Conservation (phyloP, 2,888 invertebrate genomes). For the Leucophenga maculata region DNA sequence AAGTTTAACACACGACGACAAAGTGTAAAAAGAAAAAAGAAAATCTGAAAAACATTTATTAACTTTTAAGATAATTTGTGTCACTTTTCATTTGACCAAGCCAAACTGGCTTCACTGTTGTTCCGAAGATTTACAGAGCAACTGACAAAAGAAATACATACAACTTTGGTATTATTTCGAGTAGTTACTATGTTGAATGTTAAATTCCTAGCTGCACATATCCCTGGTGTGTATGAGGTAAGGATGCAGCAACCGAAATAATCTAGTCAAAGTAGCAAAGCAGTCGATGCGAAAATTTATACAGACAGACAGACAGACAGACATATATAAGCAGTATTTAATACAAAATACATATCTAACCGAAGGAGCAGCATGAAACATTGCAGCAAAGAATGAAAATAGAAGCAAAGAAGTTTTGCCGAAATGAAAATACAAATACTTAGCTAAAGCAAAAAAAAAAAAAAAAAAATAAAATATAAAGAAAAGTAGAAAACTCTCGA, state of each 20-base stretch:
- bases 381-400: neutral
- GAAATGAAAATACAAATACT: neutral
- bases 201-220: slow-evolving; percentile 18
- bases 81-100: slow-evolving; percentile 19
- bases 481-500: slow-evolving; percentile 35
- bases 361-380: neutral
- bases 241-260: slow-evolving; percentile 39
- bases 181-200: neutral
- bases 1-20: neutral
- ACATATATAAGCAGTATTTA: neutral
- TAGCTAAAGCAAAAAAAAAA: slow-evolving; percentile 28
- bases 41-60: slow-evolving; percentile 2
- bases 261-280: slow-evolving; percentile 19
- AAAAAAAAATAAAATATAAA: slow-evolving; percentile 39
- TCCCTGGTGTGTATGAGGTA: slow-evolving; percentile 53
- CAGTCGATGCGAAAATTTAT: slow-evolving; percentile 27
- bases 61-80: slow-evolving; percentile 20
- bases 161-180: neutral
- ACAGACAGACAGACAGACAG: too few species aligned
- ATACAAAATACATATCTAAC: slow-evolving; percentile 5
- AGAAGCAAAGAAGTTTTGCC: too few species aligned
- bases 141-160: neutral
- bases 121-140: neutral
- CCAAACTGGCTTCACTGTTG: slow-evolving; percentile 12
- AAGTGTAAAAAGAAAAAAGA: neutral